phyloP scores from a whole-genome alignment of 2,888 invertebrate genomes.

The Labia minor region DNA sequence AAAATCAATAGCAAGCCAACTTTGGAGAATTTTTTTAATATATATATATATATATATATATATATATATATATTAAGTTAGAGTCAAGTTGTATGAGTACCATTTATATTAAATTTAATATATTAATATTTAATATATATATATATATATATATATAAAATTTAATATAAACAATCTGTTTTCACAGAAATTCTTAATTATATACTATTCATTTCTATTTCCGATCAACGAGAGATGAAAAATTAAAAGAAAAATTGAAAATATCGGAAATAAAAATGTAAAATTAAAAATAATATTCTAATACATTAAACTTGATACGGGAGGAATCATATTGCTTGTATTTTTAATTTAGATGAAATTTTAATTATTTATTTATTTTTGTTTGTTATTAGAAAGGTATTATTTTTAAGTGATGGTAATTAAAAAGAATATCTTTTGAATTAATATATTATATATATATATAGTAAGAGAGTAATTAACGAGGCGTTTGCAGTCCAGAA shows the following conservation, averaged over 20 bases:
- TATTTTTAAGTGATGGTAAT: no score
- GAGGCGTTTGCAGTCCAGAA: constrained; percentile 22
- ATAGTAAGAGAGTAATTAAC: not conserved
- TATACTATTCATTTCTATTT: not conserved
- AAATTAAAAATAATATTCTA: not conserved
- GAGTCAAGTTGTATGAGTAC: no score
- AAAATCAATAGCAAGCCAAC: no score
- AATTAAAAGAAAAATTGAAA: not conserved
- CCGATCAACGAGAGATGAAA: not conserved
- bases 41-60: no score
- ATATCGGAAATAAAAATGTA: constrained; percentile 3
- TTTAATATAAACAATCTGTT: no score
- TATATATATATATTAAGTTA: no score
- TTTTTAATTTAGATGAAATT: not conserved
- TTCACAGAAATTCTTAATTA: not conserved
- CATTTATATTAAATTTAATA: no score
- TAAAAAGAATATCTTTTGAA: no score
- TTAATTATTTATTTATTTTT: not conserved
- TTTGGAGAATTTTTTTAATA: no score
- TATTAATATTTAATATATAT: no score
- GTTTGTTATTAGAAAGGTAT: not conserved
- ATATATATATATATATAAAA: no score
- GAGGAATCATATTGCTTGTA: not conserved
- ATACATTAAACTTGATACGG: not conserved
- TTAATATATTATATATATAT: no score